Evolutionary conservation across 53 echinoderm and acorn worm genomes (phyloP).

Genomic region (Patiria pectinifera): DNA sequence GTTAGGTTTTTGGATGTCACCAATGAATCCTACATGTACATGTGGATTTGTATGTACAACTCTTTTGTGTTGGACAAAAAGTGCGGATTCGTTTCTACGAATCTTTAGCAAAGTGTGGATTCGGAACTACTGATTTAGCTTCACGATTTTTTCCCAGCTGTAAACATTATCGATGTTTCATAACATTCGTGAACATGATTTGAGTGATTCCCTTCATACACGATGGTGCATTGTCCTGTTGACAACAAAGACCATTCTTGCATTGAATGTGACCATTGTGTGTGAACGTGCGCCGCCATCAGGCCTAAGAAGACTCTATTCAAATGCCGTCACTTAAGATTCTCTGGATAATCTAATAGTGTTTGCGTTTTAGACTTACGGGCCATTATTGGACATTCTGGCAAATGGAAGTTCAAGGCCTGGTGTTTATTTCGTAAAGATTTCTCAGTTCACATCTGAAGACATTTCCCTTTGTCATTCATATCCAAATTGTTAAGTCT

Average conservation of each 20-base stretch:
- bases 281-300: background rate
- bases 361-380: constrained; percentile 19
- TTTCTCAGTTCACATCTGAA: background rate
- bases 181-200: background rate
- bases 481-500: background rate
- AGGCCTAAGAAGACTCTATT: background rate
- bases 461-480: background rate
- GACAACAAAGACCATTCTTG: background rate
- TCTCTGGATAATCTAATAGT: constrained; percentile 28
- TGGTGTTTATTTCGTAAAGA: background rate
- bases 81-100: too few relatives aligned
- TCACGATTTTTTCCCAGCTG: too few relatives aligned
- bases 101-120: too few relatives aligned
- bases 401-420: constrained; percentile 50
- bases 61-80: too few relatives aligned
- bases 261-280: background rate
- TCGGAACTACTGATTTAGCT: too few relatives aligned
- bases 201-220: background rate
- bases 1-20: too few relatives aligned
- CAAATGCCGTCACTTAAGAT: constrained; percentile 2
- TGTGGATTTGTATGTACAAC: too few relatives aligned
- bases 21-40: too few relatives aligned
- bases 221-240: background rate
- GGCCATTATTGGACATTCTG: constrained; percentile 29
- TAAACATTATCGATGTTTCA: background rate